A percentile compares a stretch with the other conserved stretches of the same genome.
phyloP scores from a whole-genome alignment of 2,888 invertebrate genomes.

The Cinara cedri region DNA sequence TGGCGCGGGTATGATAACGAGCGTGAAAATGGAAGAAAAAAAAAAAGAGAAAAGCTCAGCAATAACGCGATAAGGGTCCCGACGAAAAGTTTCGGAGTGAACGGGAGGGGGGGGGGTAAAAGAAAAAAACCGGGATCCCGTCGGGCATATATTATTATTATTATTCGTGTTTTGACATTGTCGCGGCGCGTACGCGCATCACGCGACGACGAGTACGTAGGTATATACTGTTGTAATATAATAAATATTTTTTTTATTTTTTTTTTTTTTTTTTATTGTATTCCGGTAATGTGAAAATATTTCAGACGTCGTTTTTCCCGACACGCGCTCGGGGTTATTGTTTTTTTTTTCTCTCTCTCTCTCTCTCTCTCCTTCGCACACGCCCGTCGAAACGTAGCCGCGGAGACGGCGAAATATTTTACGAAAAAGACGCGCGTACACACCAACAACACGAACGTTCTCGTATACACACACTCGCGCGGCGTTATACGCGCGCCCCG shows the following conservation, averaged over 20 bases:
- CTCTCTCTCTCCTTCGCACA: background rate
- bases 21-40: background rate
- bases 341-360: constrained; percentile 6
- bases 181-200: background rate
- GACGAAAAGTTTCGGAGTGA: background rate
- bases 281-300: constrained; percentile 18
- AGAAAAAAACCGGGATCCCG: too few species aligned
- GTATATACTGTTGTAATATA: too few species aligned
- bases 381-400: background rate
- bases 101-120: too few species aligned
- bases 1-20: too few species aligned
- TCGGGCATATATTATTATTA: background rate
- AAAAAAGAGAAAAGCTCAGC: background rate
- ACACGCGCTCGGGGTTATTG: constrained; percentile 14
- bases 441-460: background rate
- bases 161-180: background rate
- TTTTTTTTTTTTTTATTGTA: background rate
- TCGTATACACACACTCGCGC: background rate
- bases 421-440: constrained; percentile 10
- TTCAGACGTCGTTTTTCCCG: constrained; percentile 9
- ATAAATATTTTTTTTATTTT: too few species aligned
- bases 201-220: too few species aligned
- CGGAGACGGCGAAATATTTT: constrained; percentile 32
- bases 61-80: background rate
- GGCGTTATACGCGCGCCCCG: too few species aligned